Percentiles rank a stretch among this genome's conserved stretches.
These are phyloP conservation scores for Otolemur garnettii DNA, from an alignment of 2,113 vertebrate species.

Conservation along the genomic window DNA sequence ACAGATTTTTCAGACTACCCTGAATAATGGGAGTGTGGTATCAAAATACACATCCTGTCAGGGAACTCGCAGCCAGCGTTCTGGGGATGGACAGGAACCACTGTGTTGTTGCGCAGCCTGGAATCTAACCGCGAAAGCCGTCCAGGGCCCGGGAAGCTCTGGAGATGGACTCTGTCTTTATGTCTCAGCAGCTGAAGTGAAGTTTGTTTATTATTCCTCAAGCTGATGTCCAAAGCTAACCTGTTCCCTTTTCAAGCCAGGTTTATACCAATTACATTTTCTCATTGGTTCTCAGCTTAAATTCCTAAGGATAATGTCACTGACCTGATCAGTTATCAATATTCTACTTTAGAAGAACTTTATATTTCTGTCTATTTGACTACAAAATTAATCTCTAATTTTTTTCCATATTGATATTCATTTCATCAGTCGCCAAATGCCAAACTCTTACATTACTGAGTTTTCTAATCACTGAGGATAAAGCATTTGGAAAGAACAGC, in stretches of 20 bases:
- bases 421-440: neutral
- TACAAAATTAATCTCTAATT: neutral
- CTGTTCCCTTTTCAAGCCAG: neutral
- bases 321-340: neutral
- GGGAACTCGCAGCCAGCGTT: neutral
- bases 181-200: neutral
- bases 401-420: conserved; percentile 27
- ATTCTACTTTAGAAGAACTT: neutral
- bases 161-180: neutral
- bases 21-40: neutral
- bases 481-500: neutral
- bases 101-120: neutral
- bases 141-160: neutral
- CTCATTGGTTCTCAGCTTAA: neutral
- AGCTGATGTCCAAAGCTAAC: neutral
- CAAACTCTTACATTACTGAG: neutral
- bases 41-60: neutral
- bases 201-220: neutral
- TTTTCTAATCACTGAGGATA: neutral
- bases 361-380: neutral
- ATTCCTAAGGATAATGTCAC: neutral
- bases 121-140: neutral
- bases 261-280: neutral
- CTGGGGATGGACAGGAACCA: neutral
- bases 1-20: neutral